Base-by-base conservation (phyloP, 2,888 invertebrate species). In the Cantharis nigra region DNA sequence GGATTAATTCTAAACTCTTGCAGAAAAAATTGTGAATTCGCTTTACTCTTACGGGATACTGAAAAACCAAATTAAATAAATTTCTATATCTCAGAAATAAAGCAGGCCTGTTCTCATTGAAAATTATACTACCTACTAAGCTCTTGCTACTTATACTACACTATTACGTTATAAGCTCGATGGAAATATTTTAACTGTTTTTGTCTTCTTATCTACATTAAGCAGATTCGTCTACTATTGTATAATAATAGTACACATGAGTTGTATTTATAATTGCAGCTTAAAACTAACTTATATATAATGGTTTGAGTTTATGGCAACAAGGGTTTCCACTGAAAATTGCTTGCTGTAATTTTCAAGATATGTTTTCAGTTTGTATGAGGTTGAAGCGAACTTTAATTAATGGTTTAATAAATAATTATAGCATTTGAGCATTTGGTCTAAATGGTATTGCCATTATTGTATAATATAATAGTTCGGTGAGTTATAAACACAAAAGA, bases 401-500 rank as follows among this genome's bases (percentile, higher is more conserved):
- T 49, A 49, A 49, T n/a, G 49, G 49, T 49, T 49, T 49, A 49
- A n/a, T 49, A 49, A 49, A 49, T 49, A 49, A 49, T 49, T 49
- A 49, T 49, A 49, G 49, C 49, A 49, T 49, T 49, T 49, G 33
- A 33, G 33, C 33, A 33, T 33, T 33, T 33, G 49, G n/a, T 49
- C 49, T 49, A 49, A n/a, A 49, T 49, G 49, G 49, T 49, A 49
- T 49, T 49, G 49, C 49, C 69, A 63, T 28, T 62, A 18, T 74
- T 63, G 63, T 30, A 49, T 70, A 33, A 67, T 71, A 74, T 65
- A 77, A 77, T 71, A 69, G 67, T 70, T 74, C 67, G 71, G 64
- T 74, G 69, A 74, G 71, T 70, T 71, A 77, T 77, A 77, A 77
- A 75, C 74, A 26, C 63, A 77, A 70, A 76, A 69, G 71, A 33